These are phyloP conservation scores for Danio aesculapii DNA, from an alignment of 2,797 vertebrate species.

Conservation along the genomic window DNA sequence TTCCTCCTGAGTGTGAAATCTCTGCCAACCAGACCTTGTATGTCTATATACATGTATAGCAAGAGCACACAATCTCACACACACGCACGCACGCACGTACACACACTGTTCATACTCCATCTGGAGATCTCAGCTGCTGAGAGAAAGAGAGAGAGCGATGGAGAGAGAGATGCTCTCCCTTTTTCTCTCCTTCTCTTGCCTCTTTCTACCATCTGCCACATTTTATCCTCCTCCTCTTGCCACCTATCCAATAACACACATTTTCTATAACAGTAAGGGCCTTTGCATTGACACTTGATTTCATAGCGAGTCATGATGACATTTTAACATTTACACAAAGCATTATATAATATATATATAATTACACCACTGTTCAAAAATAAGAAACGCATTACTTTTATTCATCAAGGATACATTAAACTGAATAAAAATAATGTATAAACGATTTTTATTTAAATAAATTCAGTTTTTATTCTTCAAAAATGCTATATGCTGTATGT, in stretches of 20 bases:
- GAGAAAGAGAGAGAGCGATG: constrained; percentile 9
- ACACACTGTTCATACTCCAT: constrained; percentile 36
- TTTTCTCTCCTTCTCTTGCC: constrained; percentile 14
- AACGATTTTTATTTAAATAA: neutral
- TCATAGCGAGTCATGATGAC: neutral
- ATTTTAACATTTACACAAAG: neutral
- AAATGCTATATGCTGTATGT: too few species aligned
- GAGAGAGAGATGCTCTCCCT: neutral
- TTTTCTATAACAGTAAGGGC: neutral
- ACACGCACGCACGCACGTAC: constrained; percentile 12
- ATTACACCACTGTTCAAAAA: too few species aligned
- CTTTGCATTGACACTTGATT: constrained; percentile 2
- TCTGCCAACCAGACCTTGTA: neutral
- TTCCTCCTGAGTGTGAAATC: constrained; percentile 12
- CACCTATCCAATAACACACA: neutral
- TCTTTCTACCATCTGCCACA: constrained; percentile 34
- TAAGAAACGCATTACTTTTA: neutral
- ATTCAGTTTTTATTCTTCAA: neutral
- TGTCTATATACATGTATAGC: constrained; percentile 19
- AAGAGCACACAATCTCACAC: neutral
- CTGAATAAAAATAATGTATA: neutral
- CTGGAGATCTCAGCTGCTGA: constrained; percentile 52
- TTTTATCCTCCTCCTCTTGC: constrained; percentile 8
- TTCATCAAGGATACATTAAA: neutral
- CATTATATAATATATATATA: neutral